Base-by-base conservation (phyloP, 2,888 invertebrate genomes). In the Lochmaea capreae region DNA sequence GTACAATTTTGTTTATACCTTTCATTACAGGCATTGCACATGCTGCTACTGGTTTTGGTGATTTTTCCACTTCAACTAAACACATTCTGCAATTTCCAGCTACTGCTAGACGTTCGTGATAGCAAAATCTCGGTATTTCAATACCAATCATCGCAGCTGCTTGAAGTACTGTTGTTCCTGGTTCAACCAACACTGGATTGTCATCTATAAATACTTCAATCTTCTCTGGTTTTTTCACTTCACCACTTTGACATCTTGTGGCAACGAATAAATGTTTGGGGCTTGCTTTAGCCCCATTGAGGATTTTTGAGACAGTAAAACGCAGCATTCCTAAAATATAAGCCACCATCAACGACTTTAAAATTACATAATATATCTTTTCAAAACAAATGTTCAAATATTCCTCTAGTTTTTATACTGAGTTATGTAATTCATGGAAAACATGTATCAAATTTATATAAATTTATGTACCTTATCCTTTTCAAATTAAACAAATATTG, bases 21-120 rank as follows among this genome's bases (percentile, higher is more conserved):
- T 99, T 99, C 98, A 99, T 98, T 0, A 99, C 99, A 0, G 99
- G 99, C 99, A 99, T 99, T 14, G 99, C 99, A 87, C 99, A 99
- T 0, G 99, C 98, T 10, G 99, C 99, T 0, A 98, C 96, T 0
- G 99, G 99, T 90, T 99, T 98, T 1, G 97, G 94, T 58, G 98
- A 97, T 86, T 97, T 98, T 86, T 99, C 99, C 12, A 99, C 98
- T 88, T 99, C 99, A 0, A 99, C 99, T 42, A 99, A 90, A 88
- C 99, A 99, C 99, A 99, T 99, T 77, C 99, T 92, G 86, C 99
- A 99, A 89, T 99, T 99, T 62, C 99, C 99, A 79, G 99, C 99
- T 43, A 99, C 96, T 6, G 99, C 97, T 72, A 99, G 90, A 67
- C 99, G 91, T 86, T 99, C 99, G 89, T 99, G 99, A 87, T 99